phyloP scores from a whole-genome alignment of 2,888 invertebrate genomes.

The Amblyjoppa proteus region DNA sequence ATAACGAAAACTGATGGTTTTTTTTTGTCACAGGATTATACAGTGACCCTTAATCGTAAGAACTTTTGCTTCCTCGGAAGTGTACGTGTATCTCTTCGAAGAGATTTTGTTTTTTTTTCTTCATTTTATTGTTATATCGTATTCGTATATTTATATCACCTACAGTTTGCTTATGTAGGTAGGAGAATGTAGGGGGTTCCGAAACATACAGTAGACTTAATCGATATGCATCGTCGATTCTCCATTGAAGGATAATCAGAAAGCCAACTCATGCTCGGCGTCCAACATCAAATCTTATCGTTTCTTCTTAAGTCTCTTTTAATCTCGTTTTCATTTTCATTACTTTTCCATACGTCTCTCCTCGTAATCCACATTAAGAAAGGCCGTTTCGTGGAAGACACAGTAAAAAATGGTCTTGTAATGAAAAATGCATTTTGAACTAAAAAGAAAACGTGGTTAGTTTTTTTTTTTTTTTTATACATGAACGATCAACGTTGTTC shows the following conservation, averaged over 20 bases:
- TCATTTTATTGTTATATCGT: conserved; percentile 61
- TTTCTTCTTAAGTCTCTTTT: conserved; percentile 47
- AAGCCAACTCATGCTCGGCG: conserved; percentile 62
- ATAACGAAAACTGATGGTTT: conserved; percentile 68
- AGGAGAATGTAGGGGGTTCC: conserved; percentile 69
- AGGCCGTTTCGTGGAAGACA: conserved; percentile 75
- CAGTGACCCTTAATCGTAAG: conserved; percentile 65
- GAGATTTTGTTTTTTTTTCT: conserved; percentile 49
- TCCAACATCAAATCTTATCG: conserved; percentile 58
- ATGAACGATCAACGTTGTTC: conserved; percentile 67
- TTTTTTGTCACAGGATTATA: conserved; percentile 68
- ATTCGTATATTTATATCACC: conserved; percentile 71
- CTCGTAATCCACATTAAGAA: conserved; percentile 73
- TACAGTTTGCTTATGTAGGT: conserved; percentile 68
- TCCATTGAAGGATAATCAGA: conserved; percentile 58
- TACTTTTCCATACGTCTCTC: conserved; percentile 54
- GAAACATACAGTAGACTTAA: conserved; percentile 71
- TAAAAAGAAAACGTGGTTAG: conserved; percentile 54
- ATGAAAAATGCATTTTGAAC: conserved; percentile 67
- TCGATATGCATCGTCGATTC: conserved; percentile 65
- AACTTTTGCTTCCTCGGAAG: conserved; percentile 59
- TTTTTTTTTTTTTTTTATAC: conserved; percentile 65
- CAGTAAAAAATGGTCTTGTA: conserved; percentile 75
- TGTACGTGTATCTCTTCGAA: conserved; percentile 47
- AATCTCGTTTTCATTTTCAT: conserved; percentile 46